Conservation (phyloP, 2,113 vertebrate species). For the Mormyrus iriodes region DNA sequence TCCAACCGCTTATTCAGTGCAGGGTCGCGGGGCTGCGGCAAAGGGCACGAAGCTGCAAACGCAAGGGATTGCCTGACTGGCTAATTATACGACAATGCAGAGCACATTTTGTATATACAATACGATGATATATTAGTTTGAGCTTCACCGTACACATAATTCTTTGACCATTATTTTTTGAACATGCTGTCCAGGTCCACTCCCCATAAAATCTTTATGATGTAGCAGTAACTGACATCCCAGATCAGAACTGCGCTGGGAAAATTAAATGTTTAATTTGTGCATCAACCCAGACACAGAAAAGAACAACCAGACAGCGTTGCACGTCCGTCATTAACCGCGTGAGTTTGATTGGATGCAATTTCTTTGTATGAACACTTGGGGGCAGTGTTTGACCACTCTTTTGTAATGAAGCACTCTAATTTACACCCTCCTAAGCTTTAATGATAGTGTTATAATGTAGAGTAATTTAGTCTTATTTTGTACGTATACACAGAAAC, state of each 20-base stretch:
- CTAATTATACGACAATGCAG: background rate
- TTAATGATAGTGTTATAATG: background rate
- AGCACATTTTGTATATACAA: background rate
- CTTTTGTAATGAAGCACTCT: background rate
- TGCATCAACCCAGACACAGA: background rate
- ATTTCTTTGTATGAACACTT: background rate
- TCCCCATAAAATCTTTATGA: background rate
- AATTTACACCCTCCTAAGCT: background rate
- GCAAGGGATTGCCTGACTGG: background rate
- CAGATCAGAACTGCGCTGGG: background rate
- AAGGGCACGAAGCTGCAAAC: background rate
- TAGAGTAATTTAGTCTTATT: background rate
- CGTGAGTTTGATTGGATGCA: background rate
- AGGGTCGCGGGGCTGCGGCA: background rate
- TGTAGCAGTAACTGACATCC: background rate
- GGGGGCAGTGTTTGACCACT: background rate
- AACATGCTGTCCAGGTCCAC: background rate
- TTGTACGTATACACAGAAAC: background rate
- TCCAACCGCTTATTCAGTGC: background rate
- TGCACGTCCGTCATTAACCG: background rate
- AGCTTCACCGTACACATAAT: background rate
- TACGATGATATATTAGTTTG: background rate
- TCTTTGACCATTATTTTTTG: background rate
- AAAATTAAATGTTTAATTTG: background rate
- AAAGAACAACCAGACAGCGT: background rate